Conservation (phyloP, 2,113 vertebrate species). For the Chitala chitala region DNA sequence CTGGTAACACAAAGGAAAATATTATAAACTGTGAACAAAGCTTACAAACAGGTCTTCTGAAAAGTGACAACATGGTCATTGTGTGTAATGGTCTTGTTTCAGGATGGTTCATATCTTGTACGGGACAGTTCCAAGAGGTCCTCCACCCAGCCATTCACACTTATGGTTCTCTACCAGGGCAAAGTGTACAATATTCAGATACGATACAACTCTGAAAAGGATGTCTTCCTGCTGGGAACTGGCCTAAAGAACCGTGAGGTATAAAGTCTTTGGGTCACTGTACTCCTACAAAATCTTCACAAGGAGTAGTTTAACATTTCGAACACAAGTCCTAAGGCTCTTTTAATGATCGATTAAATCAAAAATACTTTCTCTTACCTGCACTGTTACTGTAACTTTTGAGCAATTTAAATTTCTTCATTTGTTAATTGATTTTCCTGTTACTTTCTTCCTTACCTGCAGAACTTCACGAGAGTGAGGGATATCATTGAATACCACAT, state of each 20-base stretch:
- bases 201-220: constrained; percentile 63
- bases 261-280: not conserved
- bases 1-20: no score
- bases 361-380: no score
- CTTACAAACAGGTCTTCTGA: no score
- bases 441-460: constrained; percentile 12
- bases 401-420: not conserved
- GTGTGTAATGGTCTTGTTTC: constrained; percentile 24
- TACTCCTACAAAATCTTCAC: not conserved
- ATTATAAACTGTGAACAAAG: no score
- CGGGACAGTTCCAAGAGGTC: constrained; percentile 83
- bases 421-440: not conserved
- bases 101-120: constrained; percentile 92
- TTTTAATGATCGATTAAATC: no score
- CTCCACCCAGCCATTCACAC: constrained; percentile 74
- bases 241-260: constrained; percentile 86
- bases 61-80: no score
- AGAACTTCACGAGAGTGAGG: constrained; percentile 74
- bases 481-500: constrained; percentile 79
- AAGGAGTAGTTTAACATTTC: no score
- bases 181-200: constrained; percentile 97
- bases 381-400: not conserved
- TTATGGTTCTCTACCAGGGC: constrained; percentile 87
- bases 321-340: no score
- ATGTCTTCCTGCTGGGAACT: constrained; percentile 78